Evolutionary conservation across 1,140 invertebrate genomes (phyloP).

Genomic region (Oryzaephilus surinamensis): DNA sequence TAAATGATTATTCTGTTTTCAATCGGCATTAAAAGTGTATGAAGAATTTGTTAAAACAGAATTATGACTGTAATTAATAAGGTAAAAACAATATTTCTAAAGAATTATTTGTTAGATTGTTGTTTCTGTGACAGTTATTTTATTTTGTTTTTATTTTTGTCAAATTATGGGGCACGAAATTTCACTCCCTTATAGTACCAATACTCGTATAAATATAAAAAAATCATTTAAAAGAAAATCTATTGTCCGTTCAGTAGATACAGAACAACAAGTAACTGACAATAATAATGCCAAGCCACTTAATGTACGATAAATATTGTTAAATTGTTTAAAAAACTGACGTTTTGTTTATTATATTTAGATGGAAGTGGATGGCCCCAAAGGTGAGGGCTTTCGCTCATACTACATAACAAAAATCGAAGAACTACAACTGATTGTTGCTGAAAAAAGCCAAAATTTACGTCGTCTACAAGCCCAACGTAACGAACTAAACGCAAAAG

Average conservation of each 20-base stretch:
- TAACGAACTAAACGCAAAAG: constrained; percentile 99
- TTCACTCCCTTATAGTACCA: constrained; percentile 13
- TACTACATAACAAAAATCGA: constrained; percentile 98
- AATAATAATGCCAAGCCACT: constrained; percentile 1
- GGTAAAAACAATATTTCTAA: constrained; percentile 16
- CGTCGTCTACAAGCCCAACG: constrained; percentile 94
- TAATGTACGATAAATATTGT: constrained; percentile 8
- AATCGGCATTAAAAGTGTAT: background rate
- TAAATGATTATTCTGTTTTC: constrained; percentile 16
- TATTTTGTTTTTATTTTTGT: constrained; percentile 6
- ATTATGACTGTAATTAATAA: constrained; percentile 33
- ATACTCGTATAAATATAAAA: constrained; percentile 1
- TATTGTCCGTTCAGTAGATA: background rate
- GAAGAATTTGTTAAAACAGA: no score
- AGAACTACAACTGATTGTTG: constrained; percentile 88
- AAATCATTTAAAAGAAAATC: no score
- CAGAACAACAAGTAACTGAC: background rate
- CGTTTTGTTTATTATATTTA: constrained; percentile 37
- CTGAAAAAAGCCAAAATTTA: constrained; percentile 96
- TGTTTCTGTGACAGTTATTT: constrained; percentile 3
- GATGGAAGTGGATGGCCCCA: constrained; percentile 78
- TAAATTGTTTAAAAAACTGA: background rate
- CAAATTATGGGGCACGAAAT: constrained; percentile 18
- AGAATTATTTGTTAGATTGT: constrained; percentile 8
- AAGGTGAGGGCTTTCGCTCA: constrained; percentile 80